Base-by-base conservation (phyloP, 2,113 vertebrate species). In the Thomomys bottae region DNA sequence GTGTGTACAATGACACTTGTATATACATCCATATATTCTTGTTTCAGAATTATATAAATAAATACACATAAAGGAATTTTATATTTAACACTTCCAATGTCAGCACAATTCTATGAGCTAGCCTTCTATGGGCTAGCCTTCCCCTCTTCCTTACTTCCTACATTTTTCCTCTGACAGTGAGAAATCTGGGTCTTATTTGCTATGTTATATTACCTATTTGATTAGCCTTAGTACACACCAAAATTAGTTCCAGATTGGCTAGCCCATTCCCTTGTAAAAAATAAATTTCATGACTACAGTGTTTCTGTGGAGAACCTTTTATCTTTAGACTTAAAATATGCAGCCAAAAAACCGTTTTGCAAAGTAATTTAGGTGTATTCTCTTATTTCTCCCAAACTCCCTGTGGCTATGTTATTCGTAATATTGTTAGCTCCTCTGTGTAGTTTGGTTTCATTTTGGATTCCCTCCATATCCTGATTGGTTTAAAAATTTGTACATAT, bases 181-280 rank as follows among this genome's bases (percentile, higher is more conserved):
- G n/a, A 92, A 88, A 63, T 90, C 26, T 79, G 42, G 15, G 18
- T 94, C 8, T 89, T 28, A 54, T 88, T 54, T 75, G 49, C 28
- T 85, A 42, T 88, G 30, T 45, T 82, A 30, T 66, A 71, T 80
- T 77, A 59, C 1, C 6, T 42, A 54, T 63, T 88, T 64, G 2
- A 68, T 73, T 73, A 82, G 63, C 12, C 3, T 64, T 66, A 71
- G 26, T 36, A 26, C 70, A 86, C 38, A 76, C 3, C 79, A 28
- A 61, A 81, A 81, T 32, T 36, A 84, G 17, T 64, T 72, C 14
- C n/a, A 77, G 34, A 77, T 26, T 89, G 8, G 20, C 14, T 61
- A 24, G 64, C 42, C 36, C 28, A 92, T 73, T 64, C 21, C 6
- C 34, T 21, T 73, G 1, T 80, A 36, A 18, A 18, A 77, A 68